Percentiles rank a stretch among this genome's conserved stretches.
These are phyloP conservation scores for Perizoma flavofasciatum DNA, from an alignment of 2,888 invertebrate species.

Conservation along the genomic window DNA sequence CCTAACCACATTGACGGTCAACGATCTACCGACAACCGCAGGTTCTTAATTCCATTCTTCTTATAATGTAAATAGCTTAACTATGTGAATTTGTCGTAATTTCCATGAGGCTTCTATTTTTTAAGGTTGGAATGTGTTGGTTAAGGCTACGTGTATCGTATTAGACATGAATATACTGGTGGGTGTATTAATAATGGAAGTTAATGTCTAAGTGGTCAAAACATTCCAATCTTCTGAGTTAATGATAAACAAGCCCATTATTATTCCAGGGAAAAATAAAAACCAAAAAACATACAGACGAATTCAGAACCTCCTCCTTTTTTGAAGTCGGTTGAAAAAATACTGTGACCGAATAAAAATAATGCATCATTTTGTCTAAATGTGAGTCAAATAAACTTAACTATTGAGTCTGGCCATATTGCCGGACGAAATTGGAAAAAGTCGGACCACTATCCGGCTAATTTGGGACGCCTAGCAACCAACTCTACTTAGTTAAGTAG, in stretches of 20 bases:
- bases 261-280: too few relatives aligned
- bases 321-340: neutral
- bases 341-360: slow-evolving; percentile 1
- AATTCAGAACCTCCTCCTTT: neutral
- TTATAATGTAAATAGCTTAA: slow-evolving; percentile 41
- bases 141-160: neutral
- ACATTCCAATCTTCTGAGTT: too few relatives aligned
- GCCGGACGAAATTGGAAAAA: neutral
- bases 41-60: slow-evolving; percentile 49
- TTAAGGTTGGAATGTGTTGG: slow-evolving; percentile 11
- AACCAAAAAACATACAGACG: too few relatives aligned
- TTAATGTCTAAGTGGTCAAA: too few relatives aligned
- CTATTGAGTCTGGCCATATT: too few relatives aligned
- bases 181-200: too few relatives aligned
- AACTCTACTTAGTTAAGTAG: neutral
- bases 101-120: slow-evolving; percentile 29
- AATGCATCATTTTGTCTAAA: neutral
- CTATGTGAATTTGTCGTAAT: slow-evolving; percentile 49
- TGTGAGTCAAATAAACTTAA: neutral
- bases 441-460: slow-evolving; percentile 1
- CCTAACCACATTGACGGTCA: slow-evolving; percentile 53
- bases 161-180: too few relatives aligned
- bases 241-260: too few relatives aligned
- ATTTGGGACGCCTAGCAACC: neutral
- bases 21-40: slow-evolving; percentile 54